Evolutionary conservation across 1,140 invertebrate species (phyloP), one percentile per base, ranked within the genome.

Genomic region (Bombus vancouverensis): DNA sequence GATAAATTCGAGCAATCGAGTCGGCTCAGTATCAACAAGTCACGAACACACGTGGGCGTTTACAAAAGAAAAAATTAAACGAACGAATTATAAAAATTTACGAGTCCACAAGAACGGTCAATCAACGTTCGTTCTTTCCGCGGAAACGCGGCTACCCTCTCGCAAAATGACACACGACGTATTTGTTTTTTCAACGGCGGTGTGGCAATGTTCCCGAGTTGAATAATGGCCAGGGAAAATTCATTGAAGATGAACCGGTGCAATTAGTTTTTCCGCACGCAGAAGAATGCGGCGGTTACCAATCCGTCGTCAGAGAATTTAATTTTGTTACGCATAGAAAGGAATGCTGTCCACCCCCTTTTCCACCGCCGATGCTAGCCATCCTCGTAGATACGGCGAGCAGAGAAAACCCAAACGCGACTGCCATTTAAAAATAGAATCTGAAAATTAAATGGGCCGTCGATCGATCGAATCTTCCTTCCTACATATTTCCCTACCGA

Each of bases 231-330:
- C 84, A 22, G 6, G 15, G 18, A 28, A 85, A 87, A 87, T 87
- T 87, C 83, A 85, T 87, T 87, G 83, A 87, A 87, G 86, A 85
- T 77, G 83, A 85, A 65, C 42, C 22, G 81, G 39, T 15, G 85
- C 85, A 87, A 85, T 87, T 87, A 85, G 86, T 81, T 87, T 85
- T 85, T 85, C 32, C 77, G 42, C 32, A 71, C 72, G 77, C 86
- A 62, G 37, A 39, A 87, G 86, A 85, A 87, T 87, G 86, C 77
- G 83, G 86, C 42, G 82, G 86, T 87, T 85, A 87, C 77, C 86
- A 81, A 87, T 87, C 86, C 86, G 86, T 87, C 86, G 77, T 37
- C 65, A 65, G 83, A 87, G 86, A 87, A 87, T 87, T 87, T 87
- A 87, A 87, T 87, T 87, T 87, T 87, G 86, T 76, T 87, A 87